Conservation (phyloP, 2,888 invertebrate species). For the Melipona bicolor region DNA sequence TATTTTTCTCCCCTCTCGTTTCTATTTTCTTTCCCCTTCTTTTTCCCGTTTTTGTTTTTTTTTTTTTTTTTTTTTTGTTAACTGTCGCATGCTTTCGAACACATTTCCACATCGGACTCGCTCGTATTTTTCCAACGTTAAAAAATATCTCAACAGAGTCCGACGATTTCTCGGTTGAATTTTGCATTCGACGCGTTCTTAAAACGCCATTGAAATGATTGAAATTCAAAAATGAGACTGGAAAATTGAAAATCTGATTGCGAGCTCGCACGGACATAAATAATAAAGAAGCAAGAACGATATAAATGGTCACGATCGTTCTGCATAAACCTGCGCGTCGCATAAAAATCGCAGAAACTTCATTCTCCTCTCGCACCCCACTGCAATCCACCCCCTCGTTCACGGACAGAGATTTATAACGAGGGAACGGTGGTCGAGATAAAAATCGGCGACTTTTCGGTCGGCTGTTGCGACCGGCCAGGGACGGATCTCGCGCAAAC, state of each 20-base stretch:
- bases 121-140: no score
- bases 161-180: no score
- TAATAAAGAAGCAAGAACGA: neutral
- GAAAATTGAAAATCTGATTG: no score
- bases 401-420: constrained; percentile 59
- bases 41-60: no score
- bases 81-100: no score
- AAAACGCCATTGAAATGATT: no score
- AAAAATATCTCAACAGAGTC: no score
- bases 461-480: neutral
- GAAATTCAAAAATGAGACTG: no score
- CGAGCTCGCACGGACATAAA: no score
- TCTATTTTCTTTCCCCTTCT: neutral
- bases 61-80: no score
- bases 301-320: constrained; percentile 11
- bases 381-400: neutral
- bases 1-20: neutral
- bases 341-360: constrained; percentile 44
- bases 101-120: no score
- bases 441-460: constrained; percentile 55
- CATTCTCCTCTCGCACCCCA: neutral
- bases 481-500: constrained; percentile 45
- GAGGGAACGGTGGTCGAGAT: constrained; percentile 23
- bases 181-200: no score
- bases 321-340: constrained; percentile 24